These are phyloP conservation scores for Procambarus clarkii DNA, from an alignment of 1,140 invertebrate species.

Conservation along the genomic window DNA sequence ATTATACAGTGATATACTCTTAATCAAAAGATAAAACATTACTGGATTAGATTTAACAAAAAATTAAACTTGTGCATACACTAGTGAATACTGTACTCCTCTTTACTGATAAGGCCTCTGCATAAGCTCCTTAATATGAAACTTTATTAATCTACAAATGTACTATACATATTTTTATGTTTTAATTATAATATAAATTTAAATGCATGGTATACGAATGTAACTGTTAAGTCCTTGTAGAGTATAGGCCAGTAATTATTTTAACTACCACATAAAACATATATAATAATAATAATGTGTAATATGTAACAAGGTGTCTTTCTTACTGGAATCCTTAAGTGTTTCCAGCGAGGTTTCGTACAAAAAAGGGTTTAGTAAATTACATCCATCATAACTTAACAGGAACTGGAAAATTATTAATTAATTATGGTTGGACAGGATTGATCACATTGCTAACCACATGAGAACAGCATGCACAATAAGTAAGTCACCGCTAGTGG, in stretches of 20 bases:
- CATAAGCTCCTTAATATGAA: neutral
- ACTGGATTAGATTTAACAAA: neutral
- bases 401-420: no score
- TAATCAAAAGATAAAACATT: no score
- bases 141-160: neutral
- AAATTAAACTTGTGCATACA: neutral
- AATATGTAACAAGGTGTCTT: constrained; percentile 8
- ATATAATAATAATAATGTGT: no score
- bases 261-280: neutral
- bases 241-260: neutral
- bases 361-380: neutral
- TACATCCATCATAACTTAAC: neutral
- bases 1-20: no score
- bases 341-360: neutral
- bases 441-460: no score
- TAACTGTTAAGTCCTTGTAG: neutral
- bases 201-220: constrained; percentile 12
- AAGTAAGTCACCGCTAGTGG: no score
- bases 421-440: no score
- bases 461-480: neutral
- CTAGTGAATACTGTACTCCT: neutral
- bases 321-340: neutral
- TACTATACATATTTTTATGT: neutral
- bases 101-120: neutral
- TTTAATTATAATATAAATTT: neutral